phyloP scores from a whole-genome alignment of 1,140 invertebrate species.

The Ips typographus region DNA sequence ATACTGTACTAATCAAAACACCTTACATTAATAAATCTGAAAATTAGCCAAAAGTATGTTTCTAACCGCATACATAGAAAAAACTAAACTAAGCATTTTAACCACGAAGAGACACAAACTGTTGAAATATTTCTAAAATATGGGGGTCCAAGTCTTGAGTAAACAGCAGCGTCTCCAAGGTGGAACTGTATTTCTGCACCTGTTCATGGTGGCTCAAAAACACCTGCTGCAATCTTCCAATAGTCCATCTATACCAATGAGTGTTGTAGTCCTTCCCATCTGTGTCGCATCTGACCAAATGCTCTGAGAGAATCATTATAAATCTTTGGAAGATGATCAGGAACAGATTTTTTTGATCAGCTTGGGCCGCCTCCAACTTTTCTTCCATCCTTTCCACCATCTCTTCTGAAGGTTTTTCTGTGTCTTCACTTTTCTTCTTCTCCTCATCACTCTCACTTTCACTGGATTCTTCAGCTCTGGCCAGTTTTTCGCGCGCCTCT shows the following conservation, averaged over 20 bases:
- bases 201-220: slow-evolving; percentile 97
- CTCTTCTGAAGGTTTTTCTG: slow-evolving; percentile 82
- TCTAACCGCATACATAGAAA: too few relatives aligned
- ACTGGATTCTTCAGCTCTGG: slow-evolving; percentile 72
- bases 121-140: slow-evolving; percentile 95
- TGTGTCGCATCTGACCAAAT: slow-evolving; percentile 89
- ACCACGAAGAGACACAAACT: slow-evolving; percentile 78
- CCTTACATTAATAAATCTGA: too few relatives aligned
- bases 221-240: slow-evolving; percentile 92
- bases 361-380: slow-evolving; percentile 88
- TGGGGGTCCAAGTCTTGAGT: slow-evolving; percentile 95
- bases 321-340: slow-evolving; percentile 98
- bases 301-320: slow-evolving; percentile 97
- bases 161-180: slow-evolving; percentile 91
- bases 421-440: slow-evolving; percentile 61
- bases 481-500: slow-evolving; percentile 82
- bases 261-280: slow-evolving; percentile 91
- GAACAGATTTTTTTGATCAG: slow-evolving; percentile 95
- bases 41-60: too few relatives aligned
- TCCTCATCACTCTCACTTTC: slow-evolving; percentile 71
- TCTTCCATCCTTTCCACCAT: slow-evolving; percentile 95
- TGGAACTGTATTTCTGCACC: slow-evolving; percentile 96
- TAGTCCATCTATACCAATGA: slow-evolving; percentile 96
- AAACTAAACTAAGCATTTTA: slow-evolving; percentile 15
- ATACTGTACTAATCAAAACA: too few relatives aligned